Evolutionary conservation across 2,888 invertebrate genomes (phyloP), one percentile per base, ranked within the genome.

Genomic region (Ectropis crepuscularia): DNA sequence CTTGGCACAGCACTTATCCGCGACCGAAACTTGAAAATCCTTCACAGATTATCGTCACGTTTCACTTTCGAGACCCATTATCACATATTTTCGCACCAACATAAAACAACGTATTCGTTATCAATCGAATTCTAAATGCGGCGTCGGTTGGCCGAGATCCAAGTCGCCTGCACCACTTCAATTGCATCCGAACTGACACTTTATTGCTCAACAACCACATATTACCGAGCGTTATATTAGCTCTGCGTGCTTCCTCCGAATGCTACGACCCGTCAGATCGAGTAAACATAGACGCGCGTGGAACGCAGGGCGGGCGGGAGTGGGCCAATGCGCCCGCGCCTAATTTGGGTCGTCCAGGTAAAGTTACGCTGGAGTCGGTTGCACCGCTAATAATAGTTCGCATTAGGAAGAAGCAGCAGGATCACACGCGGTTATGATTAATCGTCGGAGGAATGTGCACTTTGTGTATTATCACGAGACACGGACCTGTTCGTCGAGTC

Each of bases 271-370:
- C 73, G 72, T 78, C 72, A 70, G 61, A 71, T 72, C 76, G 77
- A 80, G 81, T 82, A 76, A 82, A 83, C 82, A 74, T 73, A 77
- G 67, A 63, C 64, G 70, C 74, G 70, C 70, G 76, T 78, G 81
- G 81, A 79, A 84, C 80, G 78, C 79, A 82, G 87, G 89, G 88
- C 87, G 85, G 86, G 86, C 83, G 77, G 82, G 61, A 51, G 81
- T 81, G 78, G 81, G 80, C 74, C 80, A 86, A 81, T 87, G 85
- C 74, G 79, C 74, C 83, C 86, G 86, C 91, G 83, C 94, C 94
- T 93, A 93, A 94, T 93, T 93, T 93, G 91, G 93, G 85, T 80
- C 84, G 88, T 89, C 84, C 92, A 92, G 92, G 93, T 92, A 92
- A 92, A 90, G 89, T 92, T 91, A 91, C 92, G 82, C 89, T 90